Evolutionary conservation across 2,797 vertebrate species (phyloP).

Genomic region (Bradypodion pumilum): DNA sequence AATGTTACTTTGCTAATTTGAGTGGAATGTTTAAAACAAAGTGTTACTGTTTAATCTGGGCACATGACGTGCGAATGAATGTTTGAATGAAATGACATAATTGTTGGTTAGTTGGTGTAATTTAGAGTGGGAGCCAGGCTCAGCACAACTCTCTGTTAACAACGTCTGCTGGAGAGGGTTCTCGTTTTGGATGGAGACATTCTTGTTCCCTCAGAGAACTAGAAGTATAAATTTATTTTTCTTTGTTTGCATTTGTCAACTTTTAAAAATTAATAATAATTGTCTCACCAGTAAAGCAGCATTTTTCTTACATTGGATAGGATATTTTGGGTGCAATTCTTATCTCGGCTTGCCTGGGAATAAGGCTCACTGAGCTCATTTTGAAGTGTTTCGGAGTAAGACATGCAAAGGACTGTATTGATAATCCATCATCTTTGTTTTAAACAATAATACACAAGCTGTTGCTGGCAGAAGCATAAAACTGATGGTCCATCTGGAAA

Average conservation of each 20-base stretch:
- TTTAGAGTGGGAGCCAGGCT: conserved; percentile 72
- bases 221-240: conserved; percentile 42
- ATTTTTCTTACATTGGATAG: conserved; percentile 73
- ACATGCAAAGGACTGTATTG: not conserved
- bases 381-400: not conserved
- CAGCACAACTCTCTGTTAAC: conserved; percentile 73
- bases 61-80: conserved; percentile 78
- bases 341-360: not conserved
- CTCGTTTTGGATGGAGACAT: conserved; percentile 48
- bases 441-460: conserved; percentile 89
- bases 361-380: not conserved
- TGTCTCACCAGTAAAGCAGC: conserved; percentile 32
- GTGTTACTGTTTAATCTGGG: conserved; percentile 79
- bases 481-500: conserved; percentile 88
- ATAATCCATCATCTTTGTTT: conserved; percentile 89
- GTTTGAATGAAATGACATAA: conserved; percentile 81
- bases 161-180: conserved; percentile 63
- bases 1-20: conserved; percentile 78
- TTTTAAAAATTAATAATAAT: not conserved
- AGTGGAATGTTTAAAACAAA: conserved; percentile 78
- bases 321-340: conserved; percentile 77
- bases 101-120: conserved; percentile 78
- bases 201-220: conserved; percentile 48
- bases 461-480: conserved; percentile 84
- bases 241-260: conserved; percentile 41